Evolutionary conservation across 2,888 invertebrate species (phyloP).

Genomic region (Acanthosoma haemorrhoidale): DNA sequence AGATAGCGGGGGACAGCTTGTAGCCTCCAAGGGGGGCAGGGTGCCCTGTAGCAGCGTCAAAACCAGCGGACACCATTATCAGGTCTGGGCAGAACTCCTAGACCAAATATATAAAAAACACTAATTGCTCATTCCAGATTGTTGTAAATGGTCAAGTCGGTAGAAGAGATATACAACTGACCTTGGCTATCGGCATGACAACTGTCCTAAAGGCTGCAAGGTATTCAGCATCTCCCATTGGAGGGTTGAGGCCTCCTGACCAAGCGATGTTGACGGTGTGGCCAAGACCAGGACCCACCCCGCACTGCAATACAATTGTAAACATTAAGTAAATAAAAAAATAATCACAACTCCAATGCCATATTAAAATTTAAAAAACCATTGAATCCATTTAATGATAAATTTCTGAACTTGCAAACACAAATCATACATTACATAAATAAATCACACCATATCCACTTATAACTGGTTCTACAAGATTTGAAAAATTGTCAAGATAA

Average conservation of each 20-base stretch:
- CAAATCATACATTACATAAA: no score
- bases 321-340: no score
- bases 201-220: conserved; percentile 92
- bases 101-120: no score
- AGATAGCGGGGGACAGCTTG: conserved; percentile 88
- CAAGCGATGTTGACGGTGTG: conserved; percentile 96
- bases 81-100: conserved; percentile 85
- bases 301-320: conserved; percentile 66
- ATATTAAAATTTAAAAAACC: no score
- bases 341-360: no score
- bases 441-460: no score
- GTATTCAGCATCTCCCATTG: conserved; percentile 94
- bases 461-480: no score
- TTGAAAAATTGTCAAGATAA: no score
- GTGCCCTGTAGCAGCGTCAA: conserved; percentile 95
- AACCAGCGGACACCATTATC: conserved; percentile 94
- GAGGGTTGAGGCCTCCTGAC: conserved; percentile 82
- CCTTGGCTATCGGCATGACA: conserved; percentile 90
- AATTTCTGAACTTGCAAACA: no score
- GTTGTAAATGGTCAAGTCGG: no score
- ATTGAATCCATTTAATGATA: no score
- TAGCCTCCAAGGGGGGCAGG: conserved; percentile 94
- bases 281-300: conserved; percentile 81
- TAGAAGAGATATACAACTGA: conserved; percentile 41
- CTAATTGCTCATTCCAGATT: no score